phyloP scores from a whole-genome alignment of 2,113 vertebrate species.

The Onychorhynchus coronatus region DNA sequence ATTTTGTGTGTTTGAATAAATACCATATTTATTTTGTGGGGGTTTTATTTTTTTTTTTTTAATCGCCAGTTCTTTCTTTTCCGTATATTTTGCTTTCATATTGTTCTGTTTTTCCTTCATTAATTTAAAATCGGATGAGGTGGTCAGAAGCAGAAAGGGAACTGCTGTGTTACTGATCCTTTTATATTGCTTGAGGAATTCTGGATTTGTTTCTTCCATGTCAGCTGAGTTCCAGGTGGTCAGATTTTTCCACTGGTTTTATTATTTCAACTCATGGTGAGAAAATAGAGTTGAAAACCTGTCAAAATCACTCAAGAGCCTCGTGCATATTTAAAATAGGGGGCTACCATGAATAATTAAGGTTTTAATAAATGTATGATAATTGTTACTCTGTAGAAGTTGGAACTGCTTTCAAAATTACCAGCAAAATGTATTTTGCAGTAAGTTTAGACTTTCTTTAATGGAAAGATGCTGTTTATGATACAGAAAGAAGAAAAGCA shows the following conservation, averaged over 20 bases:
- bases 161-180: not conserved
- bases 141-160: not conserved
- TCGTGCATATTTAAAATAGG: not conserved
- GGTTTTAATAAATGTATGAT: not conserved
- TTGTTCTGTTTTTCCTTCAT: not conserved
- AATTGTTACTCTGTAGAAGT: not conserved
- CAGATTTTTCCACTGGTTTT: not conserved
- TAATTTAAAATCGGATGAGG: not conserved
- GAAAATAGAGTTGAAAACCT: not conserved
- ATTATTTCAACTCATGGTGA: not conserved
- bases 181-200: not conserved
- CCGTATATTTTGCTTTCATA: not conserved
- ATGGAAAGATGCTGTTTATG: not conserved
- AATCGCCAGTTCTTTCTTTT: not conserved
- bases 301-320: conserved; percentile 15
- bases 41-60: not conserved
- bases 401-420: not conserved
- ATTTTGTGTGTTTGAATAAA: not conserved
- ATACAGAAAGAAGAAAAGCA: not conserved
- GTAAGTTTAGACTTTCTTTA: not conserved
- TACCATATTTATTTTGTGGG: not conserved
- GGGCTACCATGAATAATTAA: not conserved
- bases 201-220: not conserved
- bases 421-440: not conserved
- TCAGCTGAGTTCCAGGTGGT: conserved; percentile 23